phyloP scores from a whole-genome alignment of 2,113 vertebrate genomes.

The Cyprinus carpio region DNA sequence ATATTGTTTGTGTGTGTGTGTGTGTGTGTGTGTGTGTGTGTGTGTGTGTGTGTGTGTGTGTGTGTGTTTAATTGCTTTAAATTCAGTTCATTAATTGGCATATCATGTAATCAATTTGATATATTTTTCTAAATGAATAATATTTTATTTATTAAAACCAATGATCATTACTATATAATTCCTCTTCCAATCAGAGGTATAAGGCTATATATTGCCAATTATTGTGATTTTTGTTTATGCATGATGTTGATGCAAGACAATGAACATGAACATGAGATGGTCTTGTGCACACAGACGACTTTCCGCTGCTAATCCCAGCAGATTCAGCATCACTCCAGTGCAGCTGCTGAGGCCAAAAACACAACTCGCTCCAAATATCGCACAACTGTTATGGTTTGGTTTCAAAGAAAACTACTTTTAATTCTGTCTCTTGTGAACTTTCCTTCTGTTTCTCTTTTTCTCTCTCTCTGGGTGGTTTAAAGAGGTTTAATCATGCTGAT shows the following conservation, averaged over 20 bases:
- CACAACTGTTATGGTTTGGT: slow-evolving; percentile 1
- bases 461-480: slow-evolving; percentile 53
- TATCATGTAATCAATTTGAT: neutral
- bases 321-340: slow-evolving; percentile 16
- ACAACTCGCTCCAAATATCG: neutral
- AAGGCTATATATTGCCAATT: too few relatives aligned
- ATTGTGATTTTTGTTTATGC: neutral
- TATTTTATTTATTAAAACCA: too few relatives aligned
- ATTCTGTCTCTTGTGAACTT: slow-evolving; percentile 31
- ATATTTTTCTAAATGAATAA: too few relatives aligned
- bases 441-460: slow-evolving; percentile 23
- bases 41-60: too few relatives aligned
- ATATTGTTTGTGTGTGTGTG: too few relatives aligned
- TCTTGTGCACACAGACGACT: slow-evolving; percentile 21
- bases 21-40: too few relatives aligned
- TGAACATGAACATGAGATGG: slow-evolving; percentile 22
- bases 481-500: slow-evolving; percentile 77
- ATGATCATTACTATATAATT: too few relatives aligned
- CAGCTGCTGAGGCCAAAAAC: slow-evolving; percentile 20
- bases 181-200: too few relatives aligned
- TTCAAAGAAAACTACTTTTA: slow-evolving; percentile 41
- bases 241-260: neutral
- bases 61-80: neutral
- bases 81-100: slow-evolving; percentile 5
- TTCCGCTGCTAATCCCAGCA: slow-evolving; percentile 40